phyloP scores from a whole-genome alignment of 2,113 vertebrate species.

The Amblyopsis rosae region DNA sequence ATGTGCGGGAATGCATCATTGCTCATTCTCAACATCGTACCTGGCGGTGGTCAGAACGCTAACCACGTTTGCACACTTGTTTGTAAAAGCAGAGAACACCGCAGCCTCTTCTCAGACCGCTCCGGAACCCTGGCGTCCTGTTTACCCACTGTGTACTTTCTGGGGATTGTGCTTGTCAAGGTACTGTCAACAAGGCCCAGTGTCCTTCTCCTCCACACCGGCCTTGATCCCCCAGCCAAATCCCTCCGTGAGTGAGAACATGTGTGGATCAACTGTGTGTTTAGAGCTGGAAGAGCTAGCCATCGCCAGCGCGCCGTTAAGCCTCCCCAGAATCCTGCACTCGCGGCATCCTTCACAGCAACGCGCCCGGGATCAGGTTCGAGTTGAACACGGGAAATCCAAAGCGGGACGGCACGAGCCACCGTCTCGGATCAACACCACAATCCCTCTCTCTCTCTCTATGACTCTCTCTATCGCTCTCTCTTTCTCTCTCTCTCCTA shows the following conservation, averaged over 20 bases:
- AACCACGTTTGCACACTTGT: constrained; percentile 55
- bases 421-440: constrained; percentile 47
- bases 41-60: constrained; percentile 18
- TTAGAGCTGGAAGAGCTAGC: constrained; percentile 51
- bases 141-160: constrained; percentile 74
- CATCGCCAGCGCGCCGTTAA: constrained; percentile 53
- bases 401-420: constrained; percentile 15
- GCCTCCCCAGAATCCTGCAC: constrained; percentile 33
- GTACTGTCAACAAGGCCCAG: constrained; percentile 80
- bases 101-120: constrained; percentile 63
- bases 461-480: too few species aligned
- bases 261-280: constrained; percentile 69
- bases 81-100: constrained; percentile 56
- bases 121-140: constrained; percentile 62
- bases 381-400: not conserved
- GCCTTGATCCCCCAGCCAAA: constrained; percentile 73
- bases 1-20: not conserved
- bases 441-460: constrained; percentile 10
- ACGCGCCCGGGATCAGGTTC: too few species aligned
- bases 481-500: constrained; percentile 49
- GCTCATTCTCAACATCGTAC: too few species aligned
- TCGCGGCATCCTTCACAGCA: too few species aligned
- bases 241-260: constrained; percentile 74
- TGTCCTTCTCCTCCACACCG: constrained; percentile 74
- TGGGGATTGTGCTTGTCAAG: constrained; percentile 79